phyloP scores from a whole-genome alignment of 2,797 vertebrate species.

The Crenichthys baileyi region DNA sequence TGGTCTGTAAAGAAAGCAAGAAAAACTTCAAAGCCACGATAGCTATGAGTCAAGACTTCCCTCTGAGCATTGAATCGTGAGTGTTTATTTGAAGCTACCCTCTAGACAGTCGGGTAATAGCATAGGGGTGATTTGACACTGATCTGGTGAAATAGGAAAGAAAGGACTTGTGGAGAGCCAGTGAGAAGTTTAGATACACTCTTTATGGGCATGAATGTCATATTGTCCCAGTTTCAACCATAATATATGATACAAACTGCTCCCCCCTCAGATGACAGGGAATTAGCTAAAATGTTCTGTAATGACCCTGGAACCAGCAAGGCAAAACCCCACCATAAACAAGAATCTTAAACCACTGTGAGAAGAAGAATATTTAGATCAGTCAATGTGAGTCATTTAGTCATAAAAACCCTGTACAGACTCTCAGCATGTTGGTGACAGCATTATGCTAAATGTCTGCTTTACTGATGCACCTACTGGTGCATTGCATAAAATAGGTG shows the following conservation, averaged over 20 bases:
- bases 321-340: too few relatives aligned
- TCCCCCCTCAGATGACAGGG: background rate
- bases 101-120: background rate
- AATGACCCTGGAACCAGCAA: background rate
- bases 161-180: background rate
- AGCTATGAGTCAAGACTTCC: constrained; percentile 99
- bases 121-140: too few relatives aligned
- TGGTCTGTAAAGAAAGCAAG: constrained; percentile 98
- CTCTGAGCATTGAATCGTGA: constrained; percentile 97
- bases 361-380: background rate
- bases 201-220: background rate
- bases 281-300: background rate
- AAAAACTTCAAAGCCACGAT: constrained; percentile 99
- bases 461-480: background rate
- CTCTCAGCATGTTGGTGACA: background rate
- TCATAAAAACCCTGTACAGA: background rate
- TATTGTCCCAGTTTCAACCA: background rate
- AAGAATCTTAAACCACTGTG: background rate
- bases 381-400: background rate
- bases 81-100: constrained; percentile 47
- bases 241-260: background rate
- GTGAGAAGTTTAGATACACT: background rate
- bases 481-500: background rate
- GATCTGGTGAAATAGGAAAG: background rate
- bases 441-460: background rate